Conservation (phyloP, 2,888 invertebrate species). For the Oscheius onirici region DNA sequence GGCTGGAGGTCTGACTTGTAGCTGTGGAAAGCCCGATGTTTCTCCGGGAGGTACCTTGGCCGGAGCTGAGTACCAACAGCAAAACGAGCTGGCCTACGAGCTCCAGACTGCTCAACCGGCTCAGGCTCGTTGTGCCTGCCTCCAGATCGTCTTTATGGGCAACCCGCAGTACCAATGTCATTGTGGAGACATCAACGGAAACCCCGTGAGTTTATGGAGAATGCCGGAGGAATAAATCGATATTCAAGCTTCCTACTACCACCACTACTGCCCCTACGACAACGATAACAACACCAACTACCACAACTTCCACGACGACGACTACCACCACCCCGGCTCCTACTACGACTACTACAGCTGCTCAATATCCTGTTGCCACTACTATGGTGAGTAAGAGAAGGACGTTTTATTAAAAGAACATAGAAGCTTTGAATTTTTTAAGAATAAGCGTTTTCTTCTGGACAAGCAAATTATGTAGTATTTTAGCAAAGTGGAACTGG, state of each 20-base stretch:
- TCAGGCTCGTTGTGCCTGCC: slow-evolving; percentile 52
- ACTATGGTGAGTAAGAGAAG: background rate
- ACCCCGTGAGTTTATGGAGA: slow-evolving; percentile 37
- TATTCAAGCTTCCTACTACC: slow-evolving; percentile 32
- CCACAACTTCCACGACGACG: slow-evolving; percentile 36
- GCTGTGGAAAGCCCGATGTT: slow-evolving; percentile 50
- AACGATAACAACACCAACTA: slow-evolving; percentile 36
- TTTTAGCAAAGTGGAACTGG: slow-evolving; percentile 23
- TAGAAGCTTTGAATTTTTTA: no score
- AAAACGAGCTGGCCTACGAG: slow-evolving; percentile 48
- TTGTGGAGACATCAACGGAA: slow-evolving; percentile 52
- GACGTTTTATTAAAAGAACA: background rate
- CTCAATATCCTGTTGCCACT: background rate
- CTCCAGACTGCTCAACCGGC: slow-evolving; percentile 39
- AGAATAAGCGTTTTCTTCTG: no score
- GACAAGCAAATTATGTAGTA: background rate
- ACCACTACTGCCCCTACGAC: slow-evolving; percentile 30
- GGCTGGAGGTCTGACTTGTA: slow-evolving; percentile 53
- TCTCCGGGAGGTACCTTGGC: slow-evolving; percentile 10
- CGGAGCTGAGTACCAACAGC: slow-evolving; percentile 34
- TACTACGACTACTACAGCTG: background rate
- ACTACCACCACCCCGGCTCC: slow-evolving; percentile 10
- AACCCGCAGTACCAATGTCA: slow-evolving; percentile 59
- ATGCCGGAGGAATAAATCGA: background rate
- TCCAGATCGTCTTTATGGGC: slow-evolving; percentile 59